Evolutionary conservation across 2,797 vertebrate genomes (phyloP), one percentile per base, ranked within the genome.

Genomic region (Diceros bicornis): DNA sequence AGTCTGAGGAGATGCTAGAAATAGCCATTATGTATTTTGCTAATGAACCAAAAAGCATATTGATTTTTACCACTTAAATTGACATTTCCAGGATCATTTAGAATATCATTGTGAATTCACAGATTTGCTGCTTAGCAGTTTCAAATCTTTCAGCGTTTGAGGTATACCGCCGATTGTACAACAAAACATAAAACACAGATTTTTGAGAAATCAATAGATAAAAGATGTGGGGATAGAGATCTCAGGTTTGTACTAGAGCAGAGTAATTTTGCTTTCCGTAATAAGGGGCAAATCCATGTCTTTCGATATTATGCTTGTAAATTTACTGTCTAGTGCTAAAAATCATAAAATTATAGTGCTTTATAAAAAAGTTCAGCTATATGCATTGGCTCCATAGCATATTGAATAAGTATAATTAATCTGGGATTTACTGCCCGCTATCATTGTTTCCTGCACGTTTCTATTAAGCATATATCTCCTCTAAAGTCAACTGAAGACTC

Each of bases 11-110:
- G 95, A 98, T 94, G 97, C 97, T 97, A 97, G 97, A 98, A 98
- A 97, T 96, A 97, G 89, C 97, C 87, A 91, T 96, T 98, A 91
- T 93, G 72, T 18, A 89, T 98, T 98, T 98, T 97, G 89, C 91
- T 98, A 98, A 98, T 95, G 97, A 98, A 98, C 94, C 96, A 98
- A 98, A 98, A 98, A 94, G 97, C 68, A 96, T 97, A 96, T 52
- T 79, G 83, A 96, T 89, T 97, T 97, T 98, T 94, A 98, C 92
- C 79, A 90, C 55, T 92, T 94, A 94, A 97, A 98, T 96, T 57
- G 7, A 47, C 88, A 96, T 98, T 97, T 97, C 87, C 61, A 96
- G 52, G 79, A 97, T 95, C 17, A 10, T 84, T 97, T 96, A 72
- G 75, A 97, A 89, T 72, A 72, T 59, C 59, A 83, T 34, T 96